These are phyloP conservation scores for Cyprinus carpio DNA, from an alignment of 2,113 vertebrate genomes.

Conservation along the genomic window DNA sequence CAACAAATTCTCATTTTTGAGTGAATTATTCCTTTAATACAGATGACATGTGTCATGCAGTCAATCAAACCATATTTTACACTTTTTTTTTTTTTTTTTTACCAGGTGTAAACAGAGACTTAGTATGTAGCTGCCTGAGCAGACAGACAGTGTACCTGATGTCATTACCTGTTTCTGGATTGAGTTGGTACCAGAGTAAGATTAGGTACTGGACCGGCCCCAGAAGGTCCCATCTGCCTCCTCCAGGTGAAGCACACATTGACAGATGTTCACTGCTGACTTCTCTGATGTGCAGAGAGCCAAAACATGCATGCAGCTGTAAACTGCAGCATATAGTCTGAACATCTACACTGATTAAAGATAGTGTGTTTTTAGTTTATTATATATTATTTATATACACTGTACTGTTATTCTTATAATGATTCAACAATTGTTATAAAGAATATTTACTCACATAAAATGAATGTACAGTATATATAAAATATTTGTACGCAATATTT, in stretches of 20 bases:
- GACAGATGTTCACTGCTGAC: constrained; percentile 42
- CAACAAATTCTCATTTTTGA: background rate
- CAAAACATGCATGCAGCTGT: constrained; percentile 57
- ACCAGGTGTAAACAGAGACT: background rate
- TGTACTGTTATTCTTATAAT: background rate
- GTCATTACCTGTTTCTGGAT: constrained; percentile 48
- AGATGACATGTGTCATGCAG: background rate
- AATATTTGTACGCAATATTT: background rate
- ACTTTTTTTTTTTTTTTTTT: background rate
- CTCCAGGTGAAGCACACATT: constrained; percentile 46
- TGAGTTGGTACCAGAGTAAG: constrained; percentile 58
- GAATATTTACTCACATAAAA: background rate
- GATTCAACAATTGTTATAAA: background rate
- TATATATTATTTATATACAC: background rate
- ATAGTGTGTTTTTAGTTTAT: background rate
- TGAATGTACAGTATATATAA: no score
- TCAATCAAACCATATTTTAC: background rate
- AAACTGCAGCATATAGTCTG: constrained; percentile 59
- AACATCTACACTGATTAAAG: background rate
- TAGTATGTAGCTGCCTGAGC: constrained; percentile 38
- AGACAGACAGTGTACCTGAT: constrained; percentile 55
- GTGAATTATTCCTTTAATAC: background rate
- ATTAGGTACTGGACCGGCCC: constrained; percentile 62
- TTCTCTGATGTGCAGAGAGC: constrained; percentile 60
- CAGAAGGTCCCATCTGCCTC: constrained; percentile 52